Evolutionary conservation across 1,140 invertebrate species (phyloP).

Genomic region (Ridgeia piscesae): DNA sequence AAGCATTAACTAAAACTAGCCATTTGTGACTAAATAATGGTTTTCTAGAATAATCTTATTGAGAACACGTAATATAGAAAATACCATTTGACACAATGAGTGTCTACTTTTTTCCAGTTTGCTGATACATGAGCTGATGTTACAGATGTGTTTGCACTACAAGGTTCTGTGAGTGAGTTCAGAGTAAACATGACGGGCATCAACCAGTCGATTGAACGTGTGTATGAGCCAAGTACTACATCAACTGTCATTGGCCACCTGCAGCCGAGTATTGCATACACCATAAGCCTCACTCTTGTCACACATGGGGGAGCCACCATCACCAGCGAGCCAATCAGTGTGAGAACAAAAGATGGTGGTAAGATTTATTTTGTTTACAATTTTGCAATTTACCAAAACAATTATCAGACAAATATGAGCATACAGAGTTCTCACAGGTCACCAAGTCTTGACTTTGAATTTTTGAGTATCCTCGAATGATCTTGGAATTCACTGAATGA

Average conservation of each 20-base stretch:
- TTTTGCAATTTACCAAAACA: too few relatives aligned
- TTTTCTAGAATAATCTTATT: too few relatives aligned
- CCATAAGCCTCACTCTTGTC: constrained; percentile 41
- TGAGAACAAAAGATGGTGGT: constrained; percentile 55
- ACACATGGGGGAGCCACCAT: constrained; percentile 75
- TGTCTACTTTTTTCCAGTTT: too few relatives aligned
- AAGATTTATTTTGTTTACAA: neutral
- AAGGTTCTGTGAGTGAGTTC: neutral
- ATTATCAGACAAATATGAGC: too few relatives aligned
- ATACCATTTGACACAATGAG: too few relatives aligned
- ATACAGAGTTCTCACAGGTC: too few relatives aligned
- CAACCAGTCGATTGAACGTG: neutral
- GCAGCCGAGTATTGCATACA: constrained; percentile 46
- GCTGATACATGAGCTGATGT: too few relatives aligned
- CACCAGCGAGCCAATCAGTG: constrained; percentile 73
- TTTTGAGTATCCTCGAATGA: too few relatives aligned
- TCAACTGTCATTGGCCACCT: constrained; percentile 37
- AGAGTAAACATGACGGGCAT: neutral
- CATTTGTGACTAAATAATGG: too few relatives aligned
- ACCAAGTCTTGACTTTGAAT: neutral
- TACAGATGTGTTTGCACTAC: constrained; percentile 16
- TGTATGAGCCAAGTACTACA: neutral
- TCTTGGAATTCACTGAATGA: too few relatives aligned
- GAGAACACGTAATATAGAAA: too few relatives aligned
- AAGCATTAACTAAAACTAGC: too few relatives aligned